Evolutionary conservation across 2,113 vertebrate genomes (phyloP), one percentile per base, ranked within the genome.

Genomic region (Ranitomeya imitator): DNA sequence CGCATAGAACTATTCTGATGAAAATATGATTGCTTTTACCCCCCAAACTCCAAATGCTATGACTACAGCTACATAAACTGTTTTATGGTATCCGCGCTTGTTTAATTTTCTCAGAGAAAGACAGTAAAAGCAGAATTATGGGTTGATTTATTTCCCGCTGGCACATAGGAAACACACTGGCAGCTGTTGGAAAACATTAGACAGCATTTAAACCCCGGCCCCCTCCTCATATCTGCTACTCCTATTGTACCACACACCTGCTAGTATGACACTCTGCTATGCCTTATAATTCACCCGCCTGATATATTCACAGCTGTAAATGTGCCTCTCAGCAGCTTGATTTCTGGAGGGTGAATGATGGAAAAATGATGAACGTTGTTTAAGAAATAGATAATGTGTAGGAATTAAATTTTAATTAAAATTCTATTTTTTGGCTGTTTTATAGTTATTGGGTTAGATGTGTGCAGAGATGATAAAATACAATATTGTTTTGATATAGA

Each of bases 71-170:
- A 79, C 86, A 81, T 79, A 81, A 71, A 81, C 86, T 61, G 86
- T 45, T 88, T 83, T 83, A 83, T 88, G 67, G 77, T 59, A 63
- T 37, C 67, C 55, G 37, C 55, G 86, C 67, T 83, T 74, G 69
- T 88, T 88, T 88, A 88, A 88, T 88, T 88, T 88, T 88, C 79
- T 87, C n/a, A 59, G 79, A 88, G 86, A 88, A 74, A 65, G 71
- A 83, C 86, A 88, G 86, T 83, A 83, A 88, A 88, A 83, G 77
- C 59, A 83, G 86, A 88, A 83, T 88, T 88, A 88, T 88, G 67
- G 69, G 79, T n/a, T 83, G 79, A 88, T 59, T 61, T 73, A 83
- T 88, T 83, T 76, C 83, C 26, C 79, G 13, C 78, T 82, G 67
- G 55, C 67, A 59, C 79, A 71, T 83, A 9, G 19, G 23, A 74